phyloP scores from a whole-genome alignment of 2,888 invertebrate species.

The Trissolcus japonicus region DNA sequence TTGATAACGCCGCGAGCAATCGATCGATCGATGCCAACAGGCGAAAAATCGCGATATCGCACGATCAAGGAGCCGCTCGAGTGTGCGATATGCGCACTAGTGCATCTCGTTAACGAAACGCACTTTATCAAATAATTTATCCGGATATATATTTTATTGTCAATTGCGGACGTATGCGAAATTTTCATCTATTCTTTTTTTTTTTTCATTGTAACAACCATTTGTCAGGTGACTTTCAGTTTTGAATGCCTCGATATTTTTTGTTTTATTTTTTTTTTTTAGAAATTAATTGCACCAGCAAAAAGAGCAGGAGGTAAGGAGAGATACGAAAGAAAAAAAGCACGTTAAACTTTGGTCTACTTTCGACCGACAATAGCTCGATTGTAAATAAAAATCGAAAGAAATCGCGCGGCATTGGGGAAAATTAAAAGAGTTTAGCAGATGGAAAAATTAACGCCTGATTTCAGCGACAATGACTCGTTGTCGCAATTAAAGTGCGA shows the following conservation, averaged over 20 bases:
- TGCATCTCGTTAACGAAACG: conserved; percentile 52
- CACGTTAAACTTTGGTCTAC: background rate
- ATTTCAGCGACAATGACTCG: conserved; percentile 11
- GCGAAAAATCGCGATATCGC: conserved; percentile 50
- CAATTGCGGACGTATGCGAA: conserved; percentile 19
- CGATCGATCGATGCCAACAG: conserved; percentile 56
- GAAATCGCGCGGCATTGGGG: no score
- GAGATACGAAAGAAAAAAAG: background rate
- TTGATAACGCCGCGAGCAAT: conserved; percentile 50
- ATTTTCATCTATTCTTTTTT: conserved; percentile 18
- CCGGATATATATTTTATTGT: conserved; percentile 45
- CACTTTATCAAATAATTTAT: conserved; percentile 35
- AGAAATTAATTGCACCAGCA: no score
- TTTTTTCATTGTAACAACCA: conserved; percentile 23
- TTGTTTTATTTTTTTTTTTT: no score
- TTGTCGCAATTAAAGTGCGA: conserved; percentile 14
- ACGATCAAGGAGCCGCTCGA: conserved; percentile 35
- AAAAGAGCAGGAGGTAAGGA: no score
- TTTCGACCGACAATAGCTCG: no score
- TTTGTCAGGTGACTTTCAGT: conserved; percentile 42
- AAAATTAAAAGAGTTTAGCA: conserved; percentile 6
- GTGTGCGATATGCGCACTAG: conserved; percentile 53
- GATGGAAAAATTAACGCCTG: no score
- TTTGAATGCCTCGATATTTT: background rate
- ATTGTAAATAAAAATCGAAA: background rate